phyloP scores from a whole-genome alignment of 2,797 vertebrate genomes.

The Myripristis murdjan region DNA sequence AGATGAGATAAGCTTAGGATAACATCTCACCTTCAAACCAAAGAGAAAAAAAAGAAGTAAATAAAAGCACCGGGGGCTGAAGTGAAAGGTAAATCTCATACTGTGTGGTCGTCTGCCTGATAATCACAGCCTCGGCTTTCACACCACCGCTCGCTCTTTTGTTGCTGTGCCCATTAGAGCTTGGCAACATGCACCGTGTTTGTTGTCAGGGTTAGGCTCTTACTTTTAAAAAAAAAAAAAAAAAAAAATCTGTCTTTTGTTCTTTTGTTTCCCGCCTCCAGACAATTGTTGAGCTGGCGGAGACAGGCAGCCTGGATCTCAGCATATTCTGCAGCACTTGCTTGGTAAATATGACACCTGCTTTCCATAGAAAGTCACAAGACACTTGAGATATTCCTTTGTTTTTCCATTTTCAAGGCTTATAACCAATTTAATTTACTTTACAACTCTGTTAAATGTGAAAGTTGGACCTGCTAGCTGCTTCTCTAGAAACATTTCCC shows the following conservation, averaged over 20 bases:
- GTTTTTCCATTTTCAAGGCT: not conserved
- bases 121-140: slow-evolving; percentile 16
- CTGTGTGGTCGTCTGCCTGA: slow-evolving; percentile 23
- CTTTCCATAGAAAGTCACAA: not conserved
- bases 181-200: slow-evolving; percentile 11
- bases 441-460: too few species aligned
- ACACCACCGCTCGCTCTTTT: slow-evolving; percentile 31
- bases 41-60: not conserved
- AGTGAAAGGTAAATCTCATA: slow-evolving; percentile 4
- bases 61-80: not conserved
- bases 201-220: too few species aligned
- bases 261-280: slow-evolving; percentile 63
- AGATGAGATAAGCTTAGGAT: not conserved
- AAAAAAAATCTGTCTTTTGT: too few species aligned
- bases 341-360: slow-evolving; percentile 89
- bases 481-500: not conserved
- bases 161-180: slow-evolving; percentile 28
- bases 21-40: not conserved
- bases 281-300: slow-evolving; percentile 99
- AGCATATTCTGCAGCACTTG: slow-evolving; percentile 99
- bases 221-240: too few species aligned
- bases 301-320: slow-evolving; percentile 97
- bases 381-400: too few species aligned
- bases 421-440: too few species aligned
- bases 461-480: too few species aligned